A percentile compares a stretch with the other conserved stretches of the same genome.
Evolutionary conservation across 2,888 invertebrate species (phyloP).

Genomic region (Spatulosminthurus flaviceps): DNA sequence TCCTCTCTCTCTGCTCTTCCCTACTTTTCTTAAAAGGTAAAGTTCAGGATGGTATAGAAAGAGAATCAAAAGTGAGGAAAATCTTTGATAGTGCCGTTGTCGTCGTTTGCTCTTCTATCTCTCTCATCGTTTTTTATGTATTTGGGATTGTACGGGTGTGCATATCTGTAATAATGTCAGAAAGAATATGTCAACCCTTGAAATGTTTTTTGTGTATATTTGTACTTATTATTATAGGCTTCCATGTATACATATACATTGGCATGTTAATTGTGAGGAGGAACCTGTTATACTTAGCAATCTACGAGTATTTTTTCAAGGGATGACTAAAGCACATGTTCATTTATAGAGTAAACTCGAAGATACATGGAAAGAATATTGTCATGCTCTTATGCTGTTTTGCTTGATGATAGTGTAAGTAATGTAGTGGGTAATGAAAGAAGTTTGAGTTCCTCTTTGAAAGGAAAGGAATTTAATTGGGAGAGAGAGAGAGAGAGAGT

Average conservation of each 20-base stretch:
- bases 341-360: no score
- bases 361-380: background rate
- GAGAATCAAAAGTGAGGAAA: slow-evolving; percentile 14
- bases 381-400: background rate
- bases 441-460: slow-evolving; percentile 23
- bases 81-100: background rate
- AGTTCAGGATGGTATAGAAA: background rate
- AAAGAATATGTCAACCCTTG: no score
- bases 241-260: no score
- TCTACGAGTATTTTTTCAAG: no score
- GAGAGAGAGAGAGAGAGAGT: slow-evolving; percentile 35
- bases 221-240: no score
- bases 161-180: background rate
- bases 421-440: slow-evolving; percentile 37
- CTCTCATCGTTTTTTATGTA: background rate
- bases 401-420: slow-evolving; percentile 27
- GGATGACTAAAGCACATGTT: no score
- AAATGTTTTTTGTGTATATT: no score
- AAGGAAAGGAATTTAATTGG: slow-evolving; percentile 31
- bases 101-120: background rate
- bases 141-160: background rate
- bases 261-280: no score
- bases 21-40: background rate
- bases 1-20: background rate
- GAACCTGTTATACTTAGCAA: no score